Evolutionary conservation across 2,888 invertebrate genomes (phyloP).

Genomic region (Pheosia tremula): DNA sequence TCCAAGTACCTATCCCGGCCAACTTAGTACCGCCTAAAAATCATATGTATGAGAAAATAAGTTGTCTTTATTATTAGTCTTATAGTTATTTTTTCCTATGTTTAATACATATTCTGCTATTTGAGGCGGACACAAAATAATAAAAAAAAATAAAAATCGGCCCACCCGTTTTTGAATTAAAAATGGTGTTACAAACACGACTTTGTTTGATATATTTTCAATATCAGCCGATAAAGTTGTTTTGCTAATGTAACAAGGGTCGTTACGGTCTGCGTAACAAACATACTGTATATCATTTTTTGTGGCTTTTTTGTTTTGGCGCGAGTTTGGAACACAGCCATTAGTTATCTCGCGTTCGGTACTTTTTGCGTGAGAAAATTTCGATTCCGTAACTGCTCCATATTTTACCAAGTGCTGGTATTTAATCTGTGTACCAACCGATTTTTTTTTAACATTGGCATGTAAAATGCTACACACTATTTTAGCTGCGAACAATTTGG

Average conservation of each 20-base stretch:
- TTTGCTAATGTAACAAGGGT: slow-evolving; percentile 32
- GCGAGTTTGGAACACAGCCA: slow-evolving; percentile 49
- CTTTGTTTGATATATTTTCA: slow-evolving; percentile 27
- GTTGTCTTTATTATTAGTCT: too few relatives aligned
- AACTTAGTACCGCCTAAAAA: too few relatives aligned
- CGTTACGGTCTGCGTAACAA: slow-evolving; percentile 22
- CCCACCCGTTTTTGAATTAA: not conserved
- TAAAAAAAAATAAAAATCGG: too few relatives aligned
- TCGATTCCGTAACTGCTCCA: slow-evolving; percentile 36
- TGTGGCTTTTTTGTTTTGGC: slow-evolving; percentile 41
- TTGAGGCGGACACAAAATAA: too few relatives aligned
- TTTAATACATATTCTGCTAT: too few relatives aligned
- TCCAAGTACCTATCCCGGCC: too few relatives aligned
- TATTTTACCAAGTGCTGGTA: slow-evolving; percentile 27
- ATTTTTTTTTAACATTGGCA: not conserved
- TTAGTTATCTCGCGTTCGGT: slow-evolving; percentile 44
- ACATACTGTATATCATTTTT: slow-evolving; percentile 43
- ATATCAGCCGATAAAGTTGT: slow-evolving; percentile 40
- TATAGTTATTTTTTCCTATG: too few relatives aligned
- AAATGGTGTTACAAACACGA: not conserved
- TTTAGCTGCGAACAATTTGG: not conserved
- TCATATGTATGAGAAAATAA: too few relatives aligned
- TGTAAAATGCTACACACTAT: not conserved
- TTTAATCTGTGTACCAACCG: slow-evolving; percentile 7
- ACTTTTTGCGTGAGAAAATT: slow-evolving; percentile 23